Conservation (phyloP, 2,888 invertebrate genomes). For the Caenorhabditis sp. region DNA sequence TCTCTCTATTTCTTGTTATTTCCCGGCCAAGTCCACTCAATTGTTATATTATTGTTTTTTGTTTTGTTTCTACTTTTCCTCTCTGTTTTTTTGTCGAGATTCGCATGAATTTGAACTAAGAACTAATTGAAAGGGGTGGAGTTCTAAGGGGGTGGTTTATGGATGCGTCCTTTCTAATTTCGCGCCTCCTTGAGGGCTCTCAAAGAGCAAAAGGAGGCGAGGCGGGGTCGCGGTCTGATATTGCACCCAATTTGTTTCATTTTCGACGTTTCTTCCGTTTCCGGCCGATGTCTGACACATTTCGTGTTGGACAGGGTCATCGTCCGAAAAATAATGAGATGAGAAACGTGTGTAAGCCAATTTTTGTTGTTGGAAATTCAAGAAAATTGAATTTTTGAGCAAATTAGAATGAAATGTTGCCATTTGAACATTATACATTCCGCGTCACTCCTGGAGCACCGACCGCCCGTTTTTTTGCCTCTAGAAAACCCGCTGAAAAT, state of each 20-base stretch:
- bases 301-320: neutral
- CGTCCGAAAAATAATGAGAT: slow-evolving; percentile 38
- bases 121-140: neutral
- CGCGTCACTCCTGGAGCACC: neutral
- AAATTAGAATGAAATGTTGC: neutral
- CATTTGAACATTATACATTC: neutral
- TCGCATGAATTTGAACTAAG: slow-evolving; percentile 4
- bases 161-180: slow-evolving; percentile 11
- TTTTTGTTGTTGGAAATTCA: slow-evolving; percentile 4
- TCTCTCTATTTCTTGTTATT: slow-evolving; percentile 12
- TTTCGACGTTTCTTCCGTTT: slow-evolving; percentile 10
- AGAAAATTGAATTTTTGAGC: slow-evolving; percentile 1
- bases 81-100: neutral
- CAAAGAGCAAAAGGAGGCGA: slow-evolving; percentile 31
- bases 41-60: slow-evolving; percentile 2
- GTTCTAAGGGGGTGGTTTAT: neutral
- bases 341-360: slow-evolving; percentile 13
- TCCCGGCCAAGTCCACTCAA: neutral
- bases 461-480: no score
- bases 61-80: neutral
- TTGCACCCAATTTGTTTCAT: slow-evolving; percentile 54
- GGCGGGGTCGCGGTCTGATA: slow-evolving; percentile 6
- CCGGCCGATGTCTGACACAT: slow-evolving; percentile 18
- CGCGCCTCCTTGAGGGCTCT: slow-evolving; percentile 23
- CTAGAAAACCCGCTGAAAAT: neutral